These are phyloP conservation scores for Brachypteracias leptosomus DNA, from an alignment of 2,113 vertebrate species.

Conservation along the genomic window DNA sequence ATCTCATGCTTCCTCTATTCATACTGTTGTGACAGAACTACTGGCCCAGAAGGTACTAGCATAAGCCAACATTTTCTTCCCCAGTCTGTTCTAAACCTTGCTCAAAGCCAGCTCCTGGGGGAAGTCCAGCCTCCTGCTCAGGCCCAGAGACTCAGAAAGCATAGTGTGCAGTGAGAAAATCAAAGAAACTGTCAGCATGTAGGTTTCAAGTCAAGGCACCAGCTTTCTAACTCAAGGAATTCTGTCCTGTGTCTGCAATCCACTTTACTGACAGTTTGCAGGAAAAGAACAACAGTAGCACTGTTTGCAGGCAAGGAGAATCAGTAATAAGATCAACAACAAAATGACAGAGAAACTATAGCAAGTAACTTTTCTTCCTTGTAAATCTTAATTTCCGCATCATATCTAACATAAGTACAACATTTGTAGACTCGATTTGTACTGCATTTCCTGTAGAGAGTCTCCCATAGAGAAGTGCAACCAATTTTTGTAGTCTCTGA, in stretches of 20 bases:
- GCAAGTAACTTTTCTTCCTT: background rate
- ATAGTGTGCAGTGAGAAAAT: background rate
- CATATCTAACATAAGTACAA: background rate
- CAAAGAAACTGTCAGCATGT: background rate
- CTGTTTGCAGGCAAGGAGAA: constrained; percentile 69
- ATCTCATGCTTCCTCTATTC: background rate
- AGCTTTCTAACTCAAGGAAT: background rate
- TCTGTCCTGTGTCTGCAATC: background rate
- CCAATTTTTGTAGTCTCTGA: background rate
- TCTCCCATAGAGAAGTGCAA: background rate
- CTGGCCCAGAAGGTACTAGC: background rate
- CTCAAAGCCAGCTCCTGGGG: background rate
- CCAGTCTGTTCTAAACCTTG: background rate
- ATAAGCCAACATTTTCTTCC: background rate
- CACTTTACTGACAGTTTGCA: constrained; percentile 24
- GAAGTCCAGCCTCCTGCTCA: background rate
- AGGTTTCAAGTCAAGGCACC: background rate
- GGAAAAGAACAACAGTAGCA: constrained; percentile 62
- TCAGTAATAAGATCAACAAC: background rate
- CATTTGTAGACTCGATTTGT: background rate
- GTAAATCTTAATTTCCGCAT: background rate
- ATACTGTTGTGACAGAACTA: background rate
- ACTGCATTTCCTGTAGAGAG: background rate
- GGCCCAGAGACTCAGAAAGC: background rate
- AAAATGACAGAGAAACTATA: background rate